Conservation (phyloP, 1,140 invertebrate species). For the Portunus trituberculatus region DNA sequence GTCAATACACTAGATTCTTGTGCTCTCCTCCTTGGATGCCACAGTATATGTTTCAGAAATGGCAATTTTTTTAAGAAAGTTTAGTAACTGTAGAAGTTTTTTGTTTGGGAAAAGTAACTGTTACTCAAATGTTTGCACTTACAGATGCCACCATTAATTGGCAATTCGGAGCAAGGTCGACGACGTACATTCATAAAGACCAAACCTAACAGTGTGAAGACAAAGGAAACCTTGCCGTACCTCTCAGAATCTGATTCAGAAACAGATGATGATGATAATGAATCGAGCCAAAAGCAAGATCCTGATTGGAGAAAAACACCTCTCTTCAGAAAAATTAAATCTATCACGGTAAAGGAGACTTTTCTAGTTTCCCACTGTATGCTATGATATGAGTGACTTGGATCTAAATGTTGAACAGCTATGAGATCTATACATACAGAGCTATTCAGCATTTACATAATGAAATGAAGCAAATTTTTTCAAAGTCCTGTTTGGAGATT, state of each 20-base stretch:
- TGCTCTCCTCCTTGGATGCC: no score
- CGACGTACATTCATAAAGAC: constrained; percentile 71
- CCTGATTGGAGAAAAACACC: constrained; percentile 78
- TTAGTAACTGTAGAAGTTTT: no score
- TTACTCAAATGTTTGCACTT: background rate
- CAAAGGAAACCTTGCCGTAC: background rate
- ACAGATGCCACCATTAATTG: constrained; percentile 26
- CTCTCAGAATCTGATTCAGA: background rate
- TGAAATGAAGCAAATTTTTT: background rate
- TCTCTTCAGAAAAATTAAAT: constrained; percentile 71
- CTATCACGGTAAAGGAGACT: constrained; percentile 49
- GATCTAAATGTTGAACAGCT: background rate
- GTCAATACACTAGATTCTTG: no score
- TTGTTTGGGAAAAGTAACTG: no score
- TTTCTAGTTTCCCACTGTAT: background rate
- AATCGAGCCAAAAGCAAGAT: constrained; percentile 67
- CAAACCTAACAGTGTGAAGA: constrained; percentile 42
- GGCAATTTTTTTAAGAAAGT: no score
- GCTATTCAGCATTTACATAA: no score
- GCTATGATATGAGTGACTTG: background rate
- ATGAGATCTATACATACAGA: background rate
- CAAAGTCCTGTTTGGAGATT: no score
- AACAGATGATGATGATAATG: constrained; percentile 44
- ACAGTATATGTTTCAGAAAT: no score
- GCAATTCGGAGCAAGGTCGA: constrained; percentile 42